Evolutionary conservation across 2,797 vertebrate genomes (phyloP), one percentile per base, ranked within the genome.

Genomic region (Muraenolepis orangiensis): DNA sequence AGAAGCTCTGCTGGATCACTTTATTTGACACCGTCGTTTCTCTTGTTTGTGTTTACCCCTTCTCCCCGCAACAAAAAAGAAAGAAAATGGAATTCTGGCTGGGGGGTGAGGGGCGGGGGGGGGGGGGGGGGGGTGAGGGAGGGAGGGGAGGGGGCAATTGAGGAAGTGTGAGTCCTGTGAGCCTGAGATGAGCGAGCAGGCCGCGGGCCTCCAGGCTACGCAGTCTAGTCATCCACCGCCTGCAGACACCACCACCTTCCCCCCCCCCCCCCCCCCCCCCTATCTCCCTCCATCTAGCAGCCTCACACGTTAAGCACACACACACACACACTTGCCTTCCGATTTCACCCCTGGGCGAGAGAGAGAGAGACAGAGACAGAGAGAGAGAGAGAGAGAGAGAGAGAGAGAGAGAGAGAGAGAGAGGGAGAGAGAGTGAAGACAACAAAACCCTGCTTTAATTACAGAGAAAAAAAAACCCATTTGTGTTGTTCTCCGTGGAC

Each of bases 361-460:
- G 57, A 51, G 29, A 18, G 26, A 66, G 34, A 34, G 14, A 30
- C 20, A 70, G 34, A 40, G 36, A 20, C 46, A n/a, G 46, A 20
- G n/a, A n/a, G n/a, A n/a, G n/a, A n/a, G n/a, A n/a, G n/a, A 20
- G 4, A 20, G n/a, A n/a, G n/a, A 61, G 36, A 6, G 8, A 1
- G 1, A 38, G 36, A 38, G 12, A 10, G 10, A 38, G 36, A 11
- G 12, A 10, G 12, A 38, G 36, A 11, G 12, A 10, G 36, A 38
- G 36, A 10, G 11, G 51, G 12, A 23, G 32, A 3, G 20, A 11
- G 26, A 61, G 26, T 1, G 61, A 46, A 31, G 16, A 26, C 38
- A 42, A 42, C 29, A 73, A n/a, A 71, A 13, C n/a, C n/a, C n/a
- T n/a, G 57, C 76, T 77, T 77, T 77, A 77, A 77, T 81, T 78